Evolutionary conservation across 2,888 invertebrate species (phyloP), one percentile per base, ranked within the genome.

Genomic region (Bedellia somnulentella): DNA sequence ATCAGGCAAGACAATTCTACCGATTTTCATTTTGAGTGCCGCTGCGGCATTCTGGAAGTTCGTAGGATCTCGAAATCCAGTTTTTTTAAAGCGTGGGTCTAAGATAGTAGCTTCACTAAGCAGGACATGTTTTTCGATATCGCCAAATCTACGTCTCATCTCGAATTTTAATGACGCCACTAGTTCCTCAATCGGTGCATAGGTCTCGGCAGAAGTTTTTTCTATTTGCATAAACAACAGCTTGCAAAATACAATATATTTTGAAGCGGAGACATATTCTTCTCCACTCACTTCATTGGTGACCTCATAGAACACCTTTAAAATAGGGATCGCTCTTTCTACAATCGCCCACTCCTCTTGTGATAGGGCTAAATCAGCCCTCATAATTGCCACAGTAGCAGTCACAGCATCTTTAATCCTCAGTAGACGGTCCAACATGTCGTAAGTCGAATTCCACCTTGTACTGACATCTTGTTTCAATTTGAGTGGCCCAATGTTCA

Each of bases 61-160:
- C 4, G 9, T 4, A 4, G 5, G 6, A 8, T 5, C 9, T 23
- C 11, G 9, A 11, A 23, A 23, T 11, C 13, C 26, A 8, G 11
- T 26, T 15, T 26, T 26, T 26, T 26, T 26, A 26, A 12, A 26
- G 4, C 26, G 26, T 8, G 26, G 26, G 10, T 26, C 26, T 8
- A 26, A 15, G 10, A 26, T 8, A 5, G 26, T 26, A 5, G 26
- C 26, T 12, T 26, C 26, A 9, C 13, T 6, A 4, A 9, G 4
- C 26, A 26, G n/a, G 5, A 26, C 14, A 6, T 26, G 13, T 13
- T n/a, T 26, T 26, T 26, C 26, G 5, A 26, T 26, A 12, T 4
- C n/a, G 4, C 13, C 10, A 15, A 26, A 26, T 26, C 26, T 26
- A 4, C 10, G 5, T 4, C 4, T 23, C n/a, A 23, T 5, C 5